Evolutionary conservation across 37 sponge, comb jelly and placozoan genomes (phyloP), one percentile per base, ranked within the genome.

Genomic region (Dysidea cf. avara): DNA sequence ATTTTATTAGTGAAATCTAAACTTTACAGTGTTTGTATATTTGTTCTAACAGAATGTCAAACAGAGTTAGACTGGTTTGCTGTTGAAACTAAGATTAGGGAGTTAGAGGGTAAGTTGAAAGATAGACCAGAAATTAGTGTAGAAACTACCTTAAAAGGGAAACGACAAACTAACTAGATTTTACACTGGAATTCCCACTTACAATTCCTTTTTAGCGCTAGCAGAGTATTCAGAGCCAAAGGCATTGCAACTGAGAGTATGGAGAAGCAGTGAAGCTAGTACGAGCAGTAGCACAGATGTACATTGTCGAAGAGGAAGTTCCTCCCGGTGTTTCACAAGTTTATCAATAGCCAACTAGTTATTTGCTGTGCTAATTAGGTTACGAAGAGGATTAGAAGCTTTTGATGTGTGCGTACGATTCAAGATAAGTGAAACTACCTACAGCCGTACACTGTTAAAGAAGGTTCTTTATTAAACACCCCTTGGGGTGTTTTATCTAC

Each of bases 161-260:
- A 26, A 64, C 31, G 77, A 76, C 35, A 22, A 64, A 2, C 43
- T 58, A 61, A 78, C 79, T 17, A 54, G 79, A 43, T 78, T 78
- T 56, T 68, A 78, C 61, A 78, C 79, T 68, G 69, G 78, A 13
- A 47, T 78, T 37, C 69, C 79, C 24, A 68, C 43, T 18, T 78
- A 57, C 7, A 13, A 33, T 39, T 28, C 59, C 3, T 67, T 66
- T 39, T 24, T 26, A 31, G 33, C 78, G 21, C 55, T 78, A n/a
- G 60, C 59, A 54, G 61, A 68, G 13, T 78, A 68, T 24, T 58
- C 68, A 26, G 60, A 67, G 30, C 79, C 79, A 39, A 78, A 78
- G 46, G 79, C 79, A 24, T 36, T 1, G 43, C 40, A 35, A 37
- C 43, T 78, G 69, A 68, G 29, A 35, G 32, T 33, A 4, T 58